Percentiles rank a stretch among this genome's conserved stretches.
These are phyloP conservation scores for Ceratina japonica DNA, from an alignment of 1,140 invertebrate species.

Conservation along the genomic window DNA sequence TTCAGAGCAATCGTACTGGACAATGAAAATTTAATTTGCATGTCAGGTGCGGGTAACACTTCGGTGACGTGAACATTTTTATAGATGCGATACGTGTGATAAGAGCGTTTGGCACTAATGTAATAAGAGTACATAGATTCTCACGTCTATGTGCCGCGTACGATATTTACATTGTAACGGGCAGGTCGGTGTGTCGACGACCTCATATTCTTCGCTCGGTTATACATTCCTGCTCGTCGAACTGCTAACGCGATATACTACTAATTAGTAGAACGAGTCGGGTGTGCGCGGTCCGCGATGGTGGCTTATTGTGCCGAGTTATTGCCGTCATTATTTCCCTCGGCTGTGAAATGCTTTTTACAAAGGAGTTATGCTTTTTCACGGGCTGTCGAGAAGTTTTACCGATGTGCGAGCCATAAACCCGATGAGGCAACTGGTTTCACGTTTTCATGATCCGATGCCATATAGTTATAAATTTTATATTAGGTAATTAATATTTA, in stretches of 20 bases:
- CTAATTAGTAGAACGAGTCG: slow-evolving; percentile 69
- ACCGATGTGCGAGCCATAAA: background rate
- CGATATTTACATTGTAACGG: slow-evolving; percentile 61
- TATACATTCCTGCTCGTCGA: slow-evolving; percentile 54
- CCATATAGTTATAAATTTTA: background rate
- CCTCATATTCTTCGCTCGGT: slow-evolving; percentile 55
- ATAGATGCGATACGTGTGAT: too few species aligned
- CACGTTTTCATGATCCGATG: background rate
- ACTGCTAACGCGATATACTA: slow-evolving; percentile 67
- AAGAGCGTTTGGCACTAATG: background rate
- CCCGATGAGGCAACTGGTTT: background rate
- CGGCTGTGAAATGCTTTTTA: slow-evolving; percentile 7
- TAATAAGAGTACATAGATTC: slow-evolving; percentile 27
- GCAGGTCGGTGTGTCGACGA: slow-evolving; percentile 60
- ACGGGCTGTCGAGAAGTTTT: background rate
- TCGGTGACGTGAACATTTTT: too few species aligned
- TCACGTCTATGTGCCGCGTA: slow-evolving; percentile 45
- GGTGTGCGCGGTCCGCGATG: slow-evolving; percentile 20
- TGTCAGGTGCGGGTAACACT: too few species aligned
- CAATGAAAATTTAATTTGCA: too few species aligned
- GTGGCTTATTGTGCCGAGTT: slow-evolving; percentile 38
- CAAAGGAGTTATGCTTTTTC: background rate
- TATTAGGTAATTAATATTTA: background rate
- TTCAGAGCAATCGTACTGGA: too few species aligned
- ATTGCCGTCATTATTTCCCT: slow-evolving; percentile 25